Conservation (phyloP, 2,797 vertebrate species). For the Enteromius argenteus region DNA sequence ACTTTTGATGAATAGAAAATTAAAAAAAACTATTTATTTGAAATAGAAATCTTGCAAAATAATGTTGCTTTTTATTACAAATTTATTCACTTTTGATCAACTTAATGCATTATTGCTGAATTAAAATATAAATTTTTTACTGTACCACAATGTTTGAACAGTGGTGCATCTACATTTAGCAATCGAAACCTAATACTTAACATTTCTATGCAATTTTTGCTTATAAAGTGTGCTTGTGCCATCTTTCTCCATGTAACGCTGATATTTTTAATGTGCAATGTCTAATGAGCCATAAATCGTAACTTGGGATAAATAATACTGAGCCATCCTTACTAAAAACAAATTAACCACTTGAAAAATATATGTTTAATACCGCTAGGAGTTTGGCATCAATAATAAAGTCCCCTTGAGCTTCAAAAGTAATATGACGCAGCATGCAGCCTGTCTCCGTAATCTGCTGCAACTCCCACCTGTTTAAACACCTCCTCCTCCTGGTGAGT, state of each 20-base stretch:
- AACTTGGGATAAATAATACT: conserved; percentile 1
- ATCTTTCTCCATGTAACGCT: background rate
- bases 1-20: background rate
- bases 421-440: conserved; percentile 44
- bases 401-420: conserved; percentile 38
- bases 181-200: background rate
- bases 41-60: background rate
- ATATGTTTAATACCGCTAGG: background rate
- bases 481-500: conserved; percentile 96
- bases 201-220: background rate
- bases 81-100: background rate
- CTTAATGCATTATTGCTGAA: background rate
- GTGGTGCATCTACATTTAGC: background rate
- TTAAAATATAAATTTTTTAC: background rate
- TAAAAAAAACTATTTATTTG: background rate
- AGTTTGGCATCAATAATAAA: conserved; percentile 40
- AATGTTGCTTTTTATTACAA: background rate
- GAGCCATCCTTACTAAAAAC: background rate
- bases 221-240: background rate
- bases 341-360: background rate
- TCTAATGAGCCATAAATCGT: background rate
- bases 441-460: conserved; percentile 7
- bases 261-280: background rate
- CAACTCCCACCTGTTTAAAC: conserved; percentile 87
- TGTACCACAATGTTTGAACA: background rate